phyloP scores from a whole-genome alignment of 92 coral and sea anemone genomes.

The Diadumene lineata region DNA sequence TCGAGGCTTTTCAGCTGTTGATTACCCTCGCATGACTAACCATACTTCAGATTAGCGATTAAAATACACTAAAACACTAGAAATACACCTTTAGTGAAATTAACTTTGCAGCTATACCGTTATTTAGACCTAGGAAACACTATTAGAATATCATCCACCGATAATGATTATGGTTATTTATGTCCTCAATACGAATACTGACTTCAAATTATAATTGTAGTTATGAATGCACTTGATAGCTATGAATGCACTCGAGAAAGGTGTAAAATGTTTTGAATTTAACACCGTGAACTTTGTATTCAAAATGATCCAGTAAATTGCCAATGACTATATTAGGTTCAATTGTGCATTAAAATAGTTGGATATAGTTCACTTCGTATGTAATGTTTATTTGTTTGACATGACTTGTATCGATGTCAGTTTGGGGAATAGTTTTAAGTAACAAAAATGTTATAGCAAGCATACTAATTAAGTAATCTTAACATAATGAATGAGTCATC shows the following conservation, averaged over 20 bases:
- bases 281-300: neutral
- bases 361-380: neutral
- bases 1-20: neutral
- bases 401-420: too few relatives aligned
- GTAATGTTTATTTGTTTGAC: too few relatives aligned
- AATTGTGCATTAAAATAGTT: neutral
- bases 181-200: neutral
- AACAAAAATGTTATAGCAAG: neutral
- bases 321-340: neutral
- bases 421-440: too few relatives aligned
- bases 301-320: neutral
- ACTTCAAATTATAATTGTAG: neutral
- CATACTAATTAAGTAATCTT: slow-evolving; percentile 1
- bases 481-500: neutral
- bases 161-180: too few relatives aligned
- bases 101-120: neutral
- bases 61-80: neutral
- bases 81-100: neutral
- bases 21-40: neutral
- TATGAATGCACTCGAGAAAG: slow-evolving; percentile 1
- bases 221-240: neutral
- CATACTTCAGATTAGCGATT: slow-evolving; percentile 1
- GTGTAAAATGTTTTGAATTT: neutral
- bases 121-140: neutral
- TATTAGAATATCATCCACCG: too few relatives aligned